phyloP scores from a whole-genome alignment of 37 sponge, comb jelly and placozoan species.

The Petrosia ficiformis region DNA sequence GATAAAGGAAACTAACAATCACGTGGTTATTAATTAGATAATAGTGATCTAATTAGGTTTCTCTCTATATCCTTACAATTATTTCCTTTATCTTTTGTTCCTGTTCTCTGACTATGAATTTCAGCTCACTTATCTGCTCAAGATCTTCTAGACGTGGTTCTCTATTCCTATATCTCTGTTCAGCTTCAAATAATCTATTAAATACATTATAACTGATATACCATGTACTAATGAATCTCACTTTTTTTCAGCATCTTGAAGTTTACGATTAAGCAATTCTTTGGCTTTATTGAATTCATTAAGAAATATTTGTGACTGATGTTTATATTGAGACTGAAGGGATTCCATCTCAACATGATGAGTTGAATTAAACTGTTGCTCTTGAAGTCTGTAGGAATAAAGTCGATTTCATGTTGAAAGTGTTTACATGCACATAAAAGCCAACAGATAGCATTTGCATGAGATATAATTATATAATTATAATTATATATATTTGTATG shows the following conservation, averaged over 20 bases:
- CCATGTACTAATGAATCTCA: not conserved
- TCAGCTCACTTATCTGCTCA: slow-evolving; percentile 59
- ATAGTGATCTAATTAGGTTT: not conserved
- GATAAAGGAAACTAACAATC: not conserved
- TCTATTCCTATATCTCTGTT: slow-evolving; percentile 44
- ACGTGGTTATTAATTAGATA: too few relatives aligned
- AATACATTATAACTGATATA: not conserved
- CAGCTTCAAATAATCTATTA: slow-evolving; percentile 42
- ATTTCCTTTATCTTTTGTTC: slow-evolving; percentile 55
- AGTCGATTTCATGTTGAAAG: not conserved
- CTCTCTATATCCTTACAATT: too few relatives aligned
- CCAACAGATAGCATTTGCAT: not conserved
- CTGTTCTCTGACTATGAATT: slow-evolving; percentile 29
- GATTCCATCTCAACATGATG: slow-evolving; percentile 67
- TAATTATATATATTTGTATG: too few relatives aligned
- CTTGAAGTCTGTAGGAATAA: slow-evolving; percentile 38
- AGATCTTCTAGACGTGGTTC: slow-evolving; percentile 66
- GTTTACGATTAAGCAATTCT: slow-evolving; percentile 42
- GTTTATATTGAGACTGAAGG: slow-evolving; percentile 37
- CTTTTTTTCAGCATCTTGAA: slow-evolving; percentile 36
- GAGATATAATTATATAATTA: too few relatives aligned
- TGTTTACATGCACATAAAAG: not conserved
- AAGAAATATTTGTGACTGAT: slow-evolving; percentile 49
- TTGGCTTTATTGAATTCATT: slow-evolving; percentile 77
- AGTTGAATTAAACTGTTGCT: slow-evolving; percentile 37